Base-by-base conservation (phyloP, 2,888 invertebrate species). In the Sinodicranocentrus sp. region DNA sequence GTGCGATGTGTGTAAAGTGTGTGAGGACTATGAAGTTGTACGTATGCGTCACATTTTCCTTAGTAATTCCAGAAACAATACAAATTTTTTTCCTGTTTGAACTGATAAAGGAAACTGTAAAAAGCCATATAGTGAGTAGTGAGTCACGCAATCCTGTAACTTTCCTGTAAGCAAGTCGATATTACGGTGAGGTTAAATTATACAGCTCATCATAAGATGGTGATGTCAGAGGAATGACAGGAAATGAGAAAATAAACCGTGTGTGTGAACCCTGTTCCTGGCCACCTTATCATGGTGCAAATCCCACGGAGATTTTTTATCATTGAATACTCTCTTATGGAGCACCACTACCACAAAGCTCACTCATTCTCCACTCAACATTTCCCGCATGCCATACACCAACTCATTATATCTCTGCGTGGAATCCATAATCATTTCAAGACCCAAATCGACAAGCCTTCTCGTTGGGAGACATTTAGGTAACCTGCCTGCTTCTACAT, bases 341-440 rank as follows among this genome's bases (percentile, higher is more conserved):
- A 48, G 48, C 15, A n/a, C 48, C 48, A 48, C 15, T n/a, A 48
- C 48, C 15, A 48, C 48, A n/a, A 15, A 48, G 48, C 15, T n/a
- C 13, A 10, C 48, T 48, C n/a, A n/a, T n/a, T 48, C 48, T n/a
- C 26, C 17, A 26, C 26, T 5, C 63, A 8, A 28, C 39, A 63
- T 33, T 63, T 39, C 19, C 17, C 63, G 23, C 44, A 44, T 26
- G 19, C 63, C 26, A 61, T 28, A 10, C 44, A 52, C 52, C 26
- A 25, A 10, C 65, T 76, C 76, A 76, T 76, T 65, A 76, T 21
- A 43, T 52, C 52, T 65, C 28, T 52, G 76, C 23, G 52, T 65
- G 39, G 54, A 76, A 76, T 76, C 39, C 76, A 52, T 65, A 76
- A 76, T 76, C 63, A 76, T 52, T 76, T 76, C 65, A 76, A n/a